Evolutionary conservation across 2,888 invertebrate genomes (phyloP).

Genomic region (Machimus rusticus): DNA sequence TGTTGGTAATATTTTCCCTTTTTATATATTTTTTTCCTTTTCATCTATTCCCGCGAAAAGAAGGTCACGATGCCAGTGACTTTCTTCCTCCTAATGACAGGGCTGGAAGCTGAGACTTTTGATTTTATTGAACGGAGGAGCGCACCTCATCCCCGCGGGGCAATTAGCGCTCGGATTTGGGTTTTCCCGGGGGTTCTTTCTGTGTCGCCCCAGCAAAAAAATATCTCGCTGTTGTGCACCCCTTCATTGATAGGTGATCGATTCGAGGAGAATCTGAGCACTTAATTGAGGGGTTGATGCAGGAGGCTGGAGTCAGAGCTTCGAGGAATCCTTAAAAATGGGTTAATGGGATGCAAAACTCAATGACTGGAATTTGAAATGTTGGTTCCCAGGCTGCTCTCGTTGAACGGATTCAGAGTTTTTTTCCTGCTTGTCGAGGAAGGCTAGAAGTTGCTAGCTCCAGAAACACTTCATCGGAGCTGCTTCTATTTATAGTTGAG

Average conservation of each 20-base stretch:
- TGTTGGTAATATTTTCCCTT: not conserved
- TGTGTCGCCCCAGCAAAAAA: not conserved
- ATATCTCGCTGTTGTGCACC: not conserved
- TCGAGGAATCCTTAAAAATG: not conserved
- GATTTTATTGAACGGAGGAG: not conserved
- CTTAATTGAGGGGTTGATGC: conserved; percentile 17
- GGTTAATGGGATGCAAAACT: conserved; percentile 32
- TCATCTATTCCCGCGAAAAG: not conserved
- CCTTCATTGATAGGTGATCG: conserved; percentile 11
- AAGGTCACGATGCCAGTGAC: conserved; percentile 28
- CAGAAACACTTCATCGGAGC: not conserved
- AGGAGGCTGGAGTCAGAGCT: not conserved
- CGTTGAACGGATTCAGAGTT: not conserved
- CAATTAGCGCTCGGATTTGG: not conserved
- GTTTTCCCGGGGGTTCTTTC: not conserved
- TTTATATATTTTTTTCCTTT: not conserved
- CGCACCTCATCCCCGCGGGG: not conserved
- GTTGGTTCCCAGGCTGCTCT: not conserved
- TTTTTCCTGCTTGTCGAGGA: not conserved
- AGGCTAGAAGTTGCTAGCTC: not conserved
- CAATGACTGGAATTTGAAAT: not conserved
- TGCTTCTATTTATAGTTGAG: not conserved
- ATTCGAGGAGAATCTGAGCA: not conserved
- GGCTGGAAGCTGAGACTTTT: conserved; percentile 5
- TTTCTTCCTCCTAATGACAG: not conserved